These are phyloP conservation scores for Trypoxylon attenuatum DNA, from an alignment of 2,888 invertebrate genomes.

Conservation along the genomic window DNA sequence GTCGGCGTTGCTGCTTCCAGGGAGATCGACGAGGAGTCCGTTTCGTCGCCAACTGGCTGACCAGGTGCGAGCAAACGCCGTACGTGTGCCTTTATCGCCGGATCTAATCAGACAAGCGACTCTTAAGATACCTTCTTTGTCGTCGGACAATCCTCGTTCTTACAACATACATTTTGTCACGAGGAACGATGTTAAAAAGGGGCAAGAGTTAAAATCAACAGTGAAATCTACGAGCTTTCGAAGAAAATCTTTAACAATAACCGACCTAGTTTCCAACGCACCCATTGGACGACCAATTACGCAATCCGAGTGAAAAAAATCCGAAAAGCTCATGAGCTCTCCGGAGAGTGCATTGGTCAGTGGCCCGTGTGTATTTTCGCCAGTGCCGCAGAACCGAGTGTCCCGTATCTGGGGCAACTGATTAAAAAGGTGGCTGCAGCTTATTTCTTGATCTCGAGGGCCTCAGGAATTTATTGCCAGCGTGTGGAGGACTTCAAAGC, in stretches of 20 bases:
- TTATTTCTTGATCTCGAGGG: slow-evolving; percentile 22
- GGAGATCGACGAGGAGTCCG: slow-evolving; percentile 28
- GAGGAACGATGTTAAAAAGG: too few species aligned
- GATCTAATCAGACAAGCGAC: slow-evolving; percentile 79
- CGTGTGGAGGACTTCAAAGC: slow-evolving; percentile 43
- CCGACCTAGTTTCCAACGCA: too few species aligned
- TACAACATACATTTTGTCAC: too few species aligned
- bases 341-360: too few species aligned
- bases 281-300: too few species aligned
- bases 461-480: slow-evolving; percentile 37
- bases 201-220: too few species aligned
- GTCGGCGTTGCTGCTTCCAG: slow-evolving; percentile 32
- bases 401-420: slow-evolving; percentile 37
- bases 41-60: slow-evolving; percentile 70
- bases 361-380: slow-evolving; percentile 32
- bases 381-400: slow-evolving; percentile 3
- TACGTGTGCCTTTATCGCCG: slow-evolving; percentile 88
- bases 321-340: too few species aligned
- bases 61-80: slow-evolving; percentile 82
- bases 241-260: too few species aligned
- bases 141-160: too few species aligned
- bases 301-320: too few species aligned
- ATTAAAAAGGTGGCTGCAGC: slow-evolving; percentile 37
- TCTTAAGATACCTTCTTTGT: not conserved
- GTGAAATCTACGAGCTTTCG: too few species aligned